Percentiles rank a stretch among this genome's conserved stretches.
Evolutionary conservation across 1,140 invertebrate species (phyloP).

Genomic region (Drosophila aff.): DNA sequence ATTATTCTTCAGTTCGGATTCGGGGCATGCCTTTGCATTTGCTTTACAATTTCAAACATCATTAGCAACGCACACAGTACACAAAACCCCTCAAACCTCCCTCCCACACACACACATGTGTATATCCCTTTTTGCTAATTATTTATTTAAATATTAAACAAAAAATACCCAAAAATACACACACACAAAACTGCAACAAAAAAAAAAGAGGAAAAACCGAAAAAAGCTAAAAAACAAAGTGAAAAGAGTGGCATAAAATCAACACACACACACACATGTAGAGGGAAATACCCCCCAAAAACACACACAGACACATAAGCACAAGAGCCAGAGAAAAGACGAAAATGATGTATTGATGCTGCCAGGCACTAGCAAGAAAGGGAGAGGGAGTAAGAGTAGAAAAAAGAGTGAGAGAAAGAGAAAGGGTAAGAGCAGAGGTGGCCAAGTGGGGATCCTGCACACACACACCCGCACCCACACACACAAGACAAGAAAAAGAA

Average conservation of each 20-base stretch:
- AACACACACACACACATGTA: slow-evolving; percentile 47
- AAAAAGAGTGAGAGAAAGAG: background rate
- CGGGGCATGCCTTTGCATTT: slow-evolving; percentile 78
- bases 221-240: slow-evolving; percentile 23
- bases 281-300: background rate
- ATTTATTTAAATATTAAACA: slow-evolving; percentile 85
- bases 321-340: slow-evolving; percentile 54
- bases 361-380: slow-evolving; percentile 9
- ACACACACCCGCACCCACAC: slow-evolving; percentile 36
- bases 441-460: slow-evolving; percentile 38
- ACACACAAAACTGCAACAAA: slow-evolving; percentile 63
- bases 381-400: background rate
- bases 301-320: slow-evolving; percentile 25
- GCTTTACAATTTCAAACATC: slow-evolving; percentile 83
- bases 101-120: slow-evolving; percentile 11
- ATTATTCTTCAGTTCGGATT: slow-evolving; percentile 55
- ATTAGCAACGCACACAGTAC: slow-evolving; percentile 77
- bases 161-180: slow-evolving; percentile 71
- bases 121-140: slow-evolving; percentile 84
- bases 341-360: slow-evolving; percentile 82
- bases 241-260: slow-evolving; percentile 69
- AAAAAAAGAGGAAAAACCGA: slow-evolving; percentile 7
- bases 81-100: background rate
- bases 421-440: background rate
- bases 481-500: slow-evolving; percentile 31